Percentiles rank a stretch among this genome's conserved stretches.
phyloP scores from a whole-genome alignment of 1,140 invertebrate species.

The Pectinophora gossypiella region DNA sequence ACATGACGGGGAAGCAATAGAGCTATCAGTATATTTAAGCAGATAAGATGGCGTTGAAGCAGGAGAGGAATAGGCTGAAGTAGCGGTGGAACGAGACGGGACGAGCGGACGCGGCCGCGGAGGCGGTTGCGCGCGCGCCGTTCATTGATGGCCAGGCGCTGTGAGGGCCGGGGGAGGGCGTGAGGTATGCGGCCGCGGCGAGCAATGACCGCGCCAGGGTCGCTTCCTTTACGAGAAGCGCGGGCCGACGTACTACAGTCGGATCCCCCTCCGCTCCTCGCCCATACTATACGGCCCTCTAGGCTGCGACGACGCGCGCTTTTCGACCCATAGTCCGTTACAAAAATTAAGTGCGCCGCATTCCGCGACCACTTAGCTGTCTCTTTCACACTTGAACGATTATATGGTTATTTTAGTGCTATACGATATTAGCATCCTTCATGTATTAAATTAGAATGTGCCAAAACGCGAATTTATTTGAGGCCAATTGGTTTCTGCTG shows the following conservation, averaged over 20 bases:
- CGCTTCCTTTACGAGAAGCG: slow-evolving; percentile 73
- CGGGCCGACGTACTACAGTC: slow-evolving; percentile 70
- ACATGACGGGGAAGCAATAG: slow-evolving; percentile 6
- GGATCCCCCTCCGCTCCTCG: slow-evolving; percentile 28
- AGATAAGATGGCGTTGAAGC: slow-evolving; percentile 17
- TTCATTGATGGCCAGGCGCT: slow-evolving; percentile 70
- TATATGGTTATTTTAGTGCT: too few relatives aligned
- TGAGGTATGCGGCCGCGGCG: slow-evolving; percentile 69
- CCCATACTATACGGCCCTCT: slow-evolving; percentile 55
- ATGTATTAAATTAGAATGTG: too few relatives aligned
- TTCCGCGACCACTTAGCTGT: slow-evolving; percentile 51
- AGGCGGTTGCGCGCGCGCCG: slow-evolving; percentile 52
- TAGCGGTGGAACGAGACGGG: slow-evolving; percentile 37
- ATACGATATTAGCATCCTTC: too few relatives aligned
- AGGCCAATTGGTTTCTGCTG: too few relatives aligned
- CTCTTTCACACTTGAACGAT: slow-evolving; percentile 40
- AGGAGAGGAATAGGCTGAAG: slow-evolving; percentile 32
- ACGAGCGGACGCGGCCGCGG: slow-evolving; percentile 29
- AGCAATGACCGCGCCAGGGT: slow-evolving; percentile 72
- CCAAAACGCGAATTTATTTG: too few relatives aligned
- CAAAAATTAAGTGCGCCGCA: slow-evolving; percentile 70
- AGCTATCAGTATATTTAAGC: slow-evolving; percentile 8
- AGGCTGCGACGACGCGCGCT: slow-evolving; percentile 49
- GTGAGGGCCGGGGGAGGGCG: slow-evolving; percentile 44
- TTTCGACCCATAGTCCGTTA: slow-evolving; percentile 69